These are phyloP conservation scores for Lycaon pictus DNA, from an alignment of 2,113 vertebrate species.

Conservation along the genomic window DNA sequence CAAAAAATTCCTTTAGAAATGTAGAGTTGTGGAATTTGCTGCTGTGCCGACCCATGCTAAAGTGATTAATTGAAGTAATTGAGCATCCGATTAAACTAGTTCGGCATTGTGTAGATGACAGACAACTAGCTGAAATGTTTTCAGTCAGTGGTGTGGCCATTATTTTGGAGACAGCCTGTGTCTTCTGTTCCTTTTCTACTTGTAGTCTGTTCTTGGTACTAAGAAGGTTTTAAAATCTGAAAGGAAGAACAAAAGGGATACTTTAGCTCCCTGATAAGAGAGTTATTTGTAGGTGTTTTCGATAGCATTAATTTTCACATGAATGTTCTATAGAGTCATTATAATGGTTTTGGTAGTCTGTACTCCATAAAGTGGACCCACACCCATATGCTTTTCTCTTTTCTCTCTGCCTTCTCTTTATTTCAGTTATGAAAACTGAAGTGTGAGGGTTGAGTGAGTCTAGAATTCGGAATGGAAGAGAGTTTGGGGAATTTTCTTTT, in stretches of 20 bases:
- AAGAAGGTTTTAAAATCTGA: background rate
- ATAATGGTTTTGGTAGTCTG: background rate
- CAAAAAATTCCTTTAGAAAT: background rate
- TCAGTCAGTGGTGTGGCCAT: background rate
- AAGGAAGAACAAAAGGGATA: background rate
- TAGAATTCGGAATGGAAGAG: background rate
- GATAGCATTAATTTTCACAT: background rate
- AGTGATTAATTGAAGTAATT: background rate
- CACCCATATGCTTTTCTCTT: background rate
- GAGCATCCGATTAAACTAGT: background rate
- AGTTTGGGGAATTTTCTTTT: background rate
- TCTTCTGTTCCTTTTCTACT: conserved; percentile 6
- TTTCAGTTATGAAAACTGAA: background rate
- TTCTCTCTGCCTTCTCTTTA: background rate
- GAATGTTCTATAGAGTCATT: background rate
- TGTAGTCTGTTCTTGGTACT: background rate
- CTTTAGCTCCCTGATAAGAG: background rate
- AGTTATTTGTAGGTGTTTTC: background rate
- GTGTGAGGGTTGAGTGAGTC: background rate
- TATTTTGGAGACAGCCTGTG: background rate
- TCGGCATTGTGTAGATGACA: background rate
- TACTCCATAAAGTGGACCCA: background rate
- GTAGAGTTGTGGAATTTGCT: background rate
- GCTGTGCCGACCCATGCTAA: background rate
- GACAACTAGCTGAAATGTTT: background rate